A percentile compares a stretch with the other conserved stretches of the same genome.
These are phyloP conservation scores for Danaus plexippus DNA, from an alignment of 1,140 invertebrate genomes.

Conservation along the genomic window DNA sequence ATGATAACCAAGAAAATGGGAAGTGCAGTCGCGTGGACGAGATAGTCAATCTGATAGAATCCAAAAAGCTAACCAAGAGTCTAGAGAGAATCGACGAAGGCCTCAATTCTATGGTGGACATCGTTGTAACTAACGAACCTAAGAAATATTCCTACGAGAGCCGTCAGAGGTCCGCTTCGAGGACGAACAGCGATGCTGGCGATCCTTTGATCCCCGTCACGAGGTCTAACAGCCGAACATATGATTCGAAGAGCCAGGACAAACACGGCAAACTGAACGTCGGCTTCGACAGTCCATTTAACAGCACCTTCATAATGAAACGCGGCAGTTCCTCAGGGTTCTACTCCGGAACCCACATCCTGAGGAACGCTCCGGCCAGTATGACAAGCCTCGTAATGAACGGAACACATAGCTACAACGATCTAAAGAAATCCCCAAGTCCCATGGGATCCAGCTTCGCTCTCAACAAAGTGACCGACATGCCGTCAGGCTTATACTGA, in stretches of 20 bases:
- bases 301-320: constrained; percentile 73
- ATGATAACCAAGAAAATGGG: constrained; percentile 21
- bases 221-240: constrained; percentile 46
- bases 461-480: constrained; percentile 77
- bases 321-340: constrained; percentile 74
- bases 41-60: constrained; percentile 71
- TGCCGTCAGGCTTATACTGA: constrained; percentile 81
- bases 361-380: constrained; percentile 59
- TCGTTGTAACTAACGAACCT: constrained; percentile 74
- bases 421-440: constrained; percentile 56
- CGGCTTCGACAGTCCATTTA: constrained; percentile 56
- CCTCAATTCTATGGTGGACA: constrained; percentile 80
- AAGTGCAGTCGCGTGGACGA: constrained; percentile 66
- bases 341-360: constrained; percentile 72
- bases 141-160: constrained; percentile 68
- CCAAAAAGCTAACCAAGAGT: constrained; percentile 79
- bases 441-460: constrained; percentile 59
- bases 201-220: constrained; percentile 50
- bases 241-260: constrained; percentile 57
- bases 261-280: constrained; percentile 51
- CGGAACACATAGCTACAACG: constrained; percentile 56
- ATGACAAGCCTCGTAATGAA: constrained; percentile 58
- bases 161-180: constrained; percentile 61
- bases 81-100: constrained; percentile 84
- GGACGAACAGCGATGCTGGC: constrained; percentile 62